These are phyloP conservation scores for Loriculus beryllinus DNA, from an alignment of 2,797 vertebrate species.

Conservation along the genomic window DNA sequence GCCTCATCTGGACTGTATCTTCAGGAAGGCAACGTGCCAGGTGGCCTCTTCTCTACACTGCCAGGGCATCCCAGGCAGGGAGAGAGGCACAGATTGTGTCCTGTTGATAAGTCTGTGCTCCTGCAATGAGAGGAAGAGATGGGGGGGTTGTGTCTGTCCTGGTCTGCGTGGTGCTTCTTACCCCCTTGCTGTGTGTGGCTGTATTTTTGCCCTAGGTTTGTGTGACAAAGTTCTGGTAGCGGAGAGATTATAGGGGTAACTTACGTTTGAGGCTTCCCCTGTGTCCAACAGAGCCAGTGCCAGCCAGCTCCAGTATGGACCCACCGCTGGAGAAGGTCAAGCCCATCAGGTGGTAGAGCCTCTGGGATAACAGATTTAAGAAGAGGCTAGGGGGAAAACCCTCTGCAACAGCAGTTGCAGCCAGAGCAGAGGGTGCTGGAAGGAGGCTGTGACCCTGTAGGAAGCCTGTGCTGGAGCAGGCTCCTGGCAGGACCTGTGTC, in stretches of 20 bases:
- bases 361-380: not conserved
- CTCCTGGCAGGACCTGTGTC: not conserved
- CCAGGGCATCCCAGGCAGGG: not conserved
- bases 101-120: not conserved
- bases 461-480: not conserved
- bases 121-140: not conserved
- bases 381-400: not conserved
- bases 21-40: not conserved
- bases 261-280: not conserved
- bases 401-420: not conserved
- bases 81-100: not conserved
- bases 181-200: not conserved
- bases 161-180: not conserved
- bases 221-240: not conserved
- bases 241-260: not conserved
- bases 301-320: not conserved
- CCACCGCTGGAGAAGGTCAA: not conserved
- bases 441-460: not conserved
- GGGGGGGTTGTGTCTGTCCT: not conserved
- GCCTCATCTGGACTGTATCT: not conserved
- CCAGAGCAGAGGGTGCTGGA: fast-evolving
- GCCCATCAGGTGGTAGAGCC: not conserved
- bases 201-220: not conserved
- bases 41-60: not conserved
- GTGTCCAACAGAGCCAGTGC: not conserved